phyloP scores from a whole-genome alignment of 2,888 invertebrate genomes.

The Andrena bicolor region DNA sequence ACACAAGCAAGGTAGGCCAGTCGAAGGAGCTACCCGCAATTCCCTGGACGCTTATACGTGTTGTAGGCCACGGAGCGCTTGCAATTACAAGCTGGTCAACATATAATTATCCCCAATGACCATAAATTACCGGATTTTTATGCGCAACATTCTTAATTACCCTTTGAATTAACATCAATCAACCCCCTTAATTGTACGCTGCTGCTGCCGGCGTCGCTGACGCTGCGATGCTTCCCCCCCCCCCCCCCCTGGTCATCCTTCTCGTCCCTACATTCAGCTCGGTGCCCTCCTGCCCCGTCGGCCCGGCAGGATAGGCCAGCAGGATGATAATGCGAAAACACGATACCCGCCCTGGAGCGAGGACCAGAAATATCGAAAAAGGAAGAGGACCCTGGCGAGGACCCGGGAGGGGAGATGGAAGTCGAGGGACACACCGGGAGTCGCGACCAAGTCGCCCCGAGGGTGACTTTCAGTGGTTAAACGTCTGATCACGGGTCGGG shows the following conservation, averaged over 20 bases:
- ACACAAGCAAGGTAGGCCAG: slow-evolving; percentile 23
- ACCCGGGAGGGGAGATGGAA: slow-evolving; percentile 17
- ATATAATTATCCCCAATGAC: slow-evolving; percentile 85
- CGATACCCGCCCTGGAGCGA: slow-evolving; percentile 53
- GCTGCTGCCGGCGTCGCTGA: slow-evolving; percentile 76
- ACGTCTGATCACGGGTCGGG: slow-evolving; percentile 43
- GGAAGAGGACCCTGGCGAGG: slow-evolving; percentile 14
- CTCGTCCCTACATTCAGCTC: background rate
- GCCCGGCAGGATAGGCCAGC: slow-evolving; percentile 29
- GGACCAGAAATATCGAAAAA: slow-evolving; percentile 29
- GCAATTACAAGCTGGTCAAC: slow-evolving; percentile 85
- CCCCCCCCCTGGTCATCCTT: slow-evolving; percentile 24
- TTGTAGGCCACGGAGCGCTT: slow-evolving; percentile 76
- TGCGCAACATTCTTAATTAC: slow-evolving; percentile 85
- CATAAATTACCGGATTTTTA: slow-evolving; percentile 85
- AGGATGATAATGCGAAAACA: slow-evolving; percentile 68
- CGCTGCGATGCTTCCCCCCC: slow-evolving; percentile 36
- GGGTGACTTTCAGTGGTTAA: slow-evolving; percentile 45
- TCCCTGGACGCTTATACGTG: slow-evolving; percentile 64
- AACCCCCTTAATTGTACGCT: slow-evolving; percentile 84
- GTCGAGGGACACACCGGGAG: slow-evolving; percentile 35
- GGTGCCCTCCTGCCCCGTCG: background rate
- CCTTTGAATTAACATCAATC: slow-evolving; percentile 86
- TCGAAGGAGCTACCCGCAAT: slow-evolving; percentile 72
- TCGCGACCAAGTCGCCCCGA: slow-evolving; percentile 14